Percentiles rank a stretch among this genome's conserved stretches.
phyloP scores from a whole-genome alignment of 2,113 vertebrate species.

The Melanerpes formicivorus region DNA sequence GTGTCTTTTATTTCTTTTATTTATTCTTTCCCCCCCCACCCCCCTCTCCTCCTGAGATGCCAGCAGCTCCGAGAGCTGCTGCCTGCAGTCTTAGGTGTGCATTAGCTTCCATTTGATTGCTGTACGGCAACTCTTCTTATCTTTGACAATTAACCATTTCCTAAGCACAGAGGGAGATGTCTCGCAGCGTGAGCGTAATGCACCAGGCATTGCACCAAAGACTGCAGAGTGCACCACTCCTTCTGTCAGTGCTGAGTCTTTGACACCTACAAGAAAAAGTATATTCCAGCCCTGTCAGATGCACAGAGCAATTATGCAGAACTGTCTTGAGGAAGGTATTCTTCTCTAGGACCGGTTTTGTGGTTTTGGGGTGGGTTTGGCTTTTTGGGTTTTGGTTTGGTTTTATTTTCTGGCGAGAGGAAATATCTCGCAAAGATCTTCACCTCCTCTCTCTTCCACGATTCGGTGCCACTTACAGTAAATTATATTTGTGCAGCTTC shows the following conservation, averaged over 20 bases:
- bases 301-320: constrained; percentile 34
- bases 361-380: neutral
- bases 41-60: fast-evolving
- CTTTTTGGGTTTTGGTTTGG: neutral
- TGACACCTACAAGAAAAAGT: constrained; percentile 44
- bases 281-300: constrained; percentile 30
- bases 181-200: neutral
- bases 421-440: constrained; percentile 26
- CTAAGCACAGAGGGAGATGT: constrained; percentile 13
- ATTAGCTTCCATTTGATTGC: constrained; percentile 53
- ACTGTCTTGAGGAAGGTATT: constrained; percentile 15
- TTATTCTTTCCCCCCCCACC: neutral
- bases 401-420: neutral
- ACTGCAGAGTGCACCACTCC: constrained; percentile 54
- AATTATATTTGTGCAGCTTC: constrained; percentile 22
- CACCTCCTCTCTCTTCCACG: constrained; percentile 12
- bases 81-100: constrained; percentile 44
- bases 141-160: constrained; percentile 67
- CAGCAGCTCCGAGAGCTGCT: neutral
- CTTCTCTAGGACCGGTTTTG: neutral
- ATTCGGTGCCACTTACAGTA: constrained; percentile 8
- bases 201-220: constrained; percentile 67
- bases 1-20: neutral
- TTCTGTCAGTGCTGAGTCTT: constrained; percentile 24
- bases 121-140: constrained; percentile 54